phyloP scores from a whole-genome alignment of 2,113 vertebrate genomes.

The Cyprinodon tularosa region DNA sequence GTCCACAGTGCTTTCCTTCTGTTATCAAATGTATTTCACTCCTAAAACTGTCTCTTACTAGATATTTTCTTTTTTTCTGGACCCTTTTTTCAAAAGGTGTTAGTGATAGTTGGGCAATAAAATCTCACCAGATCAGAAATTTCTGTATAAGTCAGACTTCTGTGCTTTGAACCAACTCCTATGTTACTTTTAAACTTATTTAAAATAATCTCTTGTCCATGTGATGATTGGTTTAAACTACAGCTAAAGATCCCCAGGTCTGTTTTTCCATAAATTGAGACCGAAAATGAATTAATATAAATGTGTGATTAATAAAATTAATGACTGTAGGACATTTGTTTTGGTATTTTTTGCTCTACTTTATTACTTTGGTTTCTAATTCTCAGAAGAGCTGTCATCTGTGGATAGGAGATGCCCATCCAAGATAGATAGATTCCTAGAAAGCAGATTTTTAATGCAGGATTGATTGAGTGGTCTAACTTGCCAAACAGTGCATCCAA shows the following conservation, averaged over 20 bases:
- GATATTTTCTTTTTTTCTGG: not conserved
- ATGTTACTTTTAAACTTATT: not conserved
- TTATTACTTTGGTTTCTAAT: no score
- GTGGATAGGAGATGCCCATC: no score
- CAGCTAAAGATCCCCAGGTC: not conserved
- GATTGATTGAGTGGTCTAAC: no score
- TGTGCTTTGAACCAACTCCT: no score
- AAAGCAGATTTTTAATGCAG: no score
- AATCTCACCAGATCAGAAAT: not conserved
- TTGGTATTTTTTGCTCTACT: no score
- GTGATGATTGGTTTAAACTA: not conserved
- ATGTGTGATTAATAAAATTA: not conserved
- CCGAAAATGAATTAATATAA: not conserved
- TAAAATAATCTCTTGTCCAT: not conserved
- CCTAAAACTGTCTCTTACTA: not conserved
- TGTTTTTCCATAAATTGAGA: not conserved
- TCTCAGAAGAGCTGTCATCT: no score
- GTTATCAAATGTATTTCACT: not conserved
- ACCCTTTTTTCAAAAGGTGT: not conserved
- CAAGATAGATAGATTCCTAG: no score
- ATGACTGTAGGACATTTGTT: no score
- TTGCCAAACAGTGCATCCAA: no score
- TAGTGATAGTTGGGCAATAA: not conserved
- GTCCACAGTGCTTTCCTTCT: not conserved
- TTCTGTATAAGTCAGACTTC: no score